Conservation (phyloP, 2,797 vertebrate genomes). For the Peromyscus melanophrys region DNA sequence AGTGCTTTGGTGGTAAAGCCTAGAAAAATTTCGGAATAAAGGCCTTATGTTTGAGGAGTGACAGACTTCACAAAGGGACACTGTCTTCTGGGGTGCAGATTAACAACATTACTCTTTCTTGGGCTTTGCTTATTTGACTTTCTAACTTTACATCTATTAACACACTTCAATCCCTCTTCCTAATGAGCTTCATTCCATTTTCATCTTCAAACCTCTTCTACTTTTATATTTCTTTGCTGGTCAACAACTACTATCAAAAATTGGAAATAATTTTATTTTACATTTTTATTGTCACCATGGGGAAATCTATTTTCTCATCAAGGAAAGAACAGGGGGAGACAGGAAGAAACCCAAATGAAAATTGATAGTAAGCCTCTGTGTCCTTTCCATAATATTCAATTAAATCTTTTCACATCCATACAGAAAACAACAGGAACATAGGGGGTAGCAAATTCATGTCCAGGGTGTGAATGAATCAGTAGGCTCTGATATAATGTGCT, state of each 20-base stretch:
- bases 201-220: conserved; percentile 50
- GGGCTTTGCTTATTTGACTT: conserved; percentile 72
- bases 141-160: conserved; percentile 39
- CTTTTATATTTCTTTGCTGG: conserved; percentile 70
- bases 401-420: conserved; percentile 80
- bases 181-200: conserved; percentile 37
- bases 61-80: conserved; percentile 64
- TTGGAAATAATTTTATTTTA: conserved; percentile 6
- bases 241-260: conserved; percentile 67
- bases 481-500: conserved; percentile 67
- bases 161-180: conserved; percentile 62
- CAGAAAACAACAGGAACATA: conserved; percentile 79
- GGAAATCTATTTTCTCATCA: conserved; percentile 59
- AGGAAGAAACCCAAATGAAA: conserved; percentile 59
- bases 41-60: conserved; percentile 50
- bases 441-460: conserved; percentile 69
- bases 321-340: conserved; percentile 71
- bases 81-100: conserved; percentile 50
- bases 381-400: conserved; percentile 78
- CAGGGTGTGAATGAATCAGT: conserved; percentile 78
- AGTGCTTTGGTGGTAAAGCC: conserved; percentile 81
- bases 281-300: conserved; percentile 72
- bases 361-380: conserved; percentile 76
- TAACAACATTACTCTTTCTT: conserved; percentile 56
- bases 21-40: conserved; percentile 84